A percentile compares a stretch with the other conserved stretches of the same genome.
phyloP scores from a whole-genome alignment of 2,797 vertebrate genomes.

The Pseudochirops corinnae region DNA sequence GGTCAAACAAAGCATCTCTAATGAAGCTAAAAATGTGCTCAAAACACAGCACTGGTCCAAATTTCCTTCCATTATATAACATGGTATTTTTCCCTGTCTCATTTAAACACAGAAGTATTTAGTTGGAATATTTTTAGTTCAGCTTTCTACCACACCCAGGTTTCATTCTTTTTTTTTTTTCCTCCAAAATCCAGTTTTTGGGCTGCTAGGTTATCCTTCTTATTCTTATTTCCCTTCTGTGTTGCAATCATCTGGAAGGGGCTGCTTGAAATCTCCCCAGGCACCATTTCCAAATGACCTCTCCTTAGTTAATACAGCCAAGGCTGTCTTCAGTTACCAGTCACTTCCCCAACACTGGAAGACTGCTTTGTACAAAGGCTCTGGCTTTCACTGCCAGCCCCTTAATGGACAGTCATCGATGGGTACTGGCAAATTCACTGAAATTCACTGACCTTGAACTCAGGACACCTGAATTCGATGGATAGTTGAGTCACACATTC shows the following conservation, averaged over 20 bases:
- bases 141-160: neutral
- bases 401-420: neutral
- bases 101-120: neutral
- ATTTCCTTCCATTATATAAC: neutral
- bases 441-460: conserved; percentile 24
- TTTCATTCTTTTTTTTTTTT: neutral
- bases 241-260: conserved; percentile 41
- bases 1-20: conserved; percentile 18
- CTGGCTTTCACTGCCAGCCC: neutral
- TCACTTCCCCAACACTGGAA: neutral
- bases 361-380: conserved; percentile 12
- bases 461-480: neutral
- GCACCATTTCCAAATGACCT: conserved; percentile 14
- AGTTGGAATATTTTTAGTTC: conserved; percentile 13
- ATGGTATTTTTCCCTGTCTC: neutral
- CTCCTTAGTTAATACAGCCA: conserved; percentile 1
- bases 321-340: neutral
- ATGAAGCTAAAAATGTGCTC: conserved; percentile 42
- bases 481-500: neutral
- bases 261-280: neutral
- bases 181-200: neutral
- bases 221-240: conserved; percentile 27
- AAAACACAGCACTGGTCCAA: neutral
- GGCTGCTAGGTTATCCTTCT: conserved; percentile 35
- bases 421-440: conserved; percentile 5